These are phyloP conservation scores for Neoniphon sammara DNA, from an alignment of 2,797 vertebrate genomes.

Conservation along the genomic window DNA sequence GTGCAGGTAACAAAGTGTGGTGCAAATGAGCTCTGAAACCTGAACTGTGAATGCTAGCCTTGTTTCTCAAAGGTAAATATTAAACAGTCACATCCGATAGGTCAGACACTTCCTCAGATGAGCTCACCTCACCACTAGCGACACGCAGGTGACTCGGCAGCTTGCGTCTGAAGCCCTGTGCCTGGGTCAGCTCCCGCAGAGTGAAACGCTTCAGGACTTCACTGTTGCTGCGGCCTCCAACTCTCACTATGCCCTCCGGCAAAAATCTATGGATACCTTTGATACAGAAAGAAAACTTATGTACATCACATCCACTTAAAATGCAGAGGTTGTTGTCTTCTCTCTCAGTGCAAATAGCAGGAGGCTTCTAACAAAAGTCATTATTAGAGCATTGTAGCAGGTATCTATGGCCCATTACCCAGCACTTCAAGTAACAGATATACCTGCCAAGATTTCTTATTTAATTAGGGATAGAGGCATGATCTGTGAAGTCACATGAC, in stretches of 20 bases:
- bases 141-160: slow-evolving; percentile 77
- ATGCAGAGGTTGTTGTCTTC: neutral
- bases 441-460: neutral
- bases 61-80: neutral
- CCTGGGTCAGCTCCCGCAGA: slow-evolving; percentile 84
- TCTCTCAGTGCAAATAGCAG: neutral
- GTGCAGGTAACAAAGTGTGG: too few relatives aligned
- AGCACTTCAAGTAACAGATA: slow-evolving; percentile 13
- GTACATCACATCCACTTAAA: neutral
- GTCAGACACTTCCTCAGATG: neutral
- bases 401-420: neutral
- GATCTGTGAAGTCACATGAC: too few relatives aligned
- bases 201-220: slow-evolving; percentile 86
- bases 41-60: neutral
- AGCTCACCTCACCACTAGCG: slow-evolving; percentile 83
- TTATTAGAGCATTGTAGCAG: neutral
- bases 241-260: slow-evolving; percentile 85
- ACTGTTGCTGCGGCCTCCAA: slow-evolving; percentile 93
- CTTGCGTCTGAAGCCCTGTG: slow-evolving; percentile 45
- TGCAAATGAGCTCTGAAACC: slow-evolving; percentile 14
- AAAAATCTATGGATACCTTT: slow-evolving; percentile 89
- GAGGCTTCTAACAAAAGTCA: slow-evolving; percentile 6
- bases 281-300: slow-evolving; percentile 36
- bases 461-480: neutral
- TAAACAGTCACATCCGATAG: neutral